Conservation (phyloP, 2,888 invertebrate species). For the Athetis lepigone region DNA sequence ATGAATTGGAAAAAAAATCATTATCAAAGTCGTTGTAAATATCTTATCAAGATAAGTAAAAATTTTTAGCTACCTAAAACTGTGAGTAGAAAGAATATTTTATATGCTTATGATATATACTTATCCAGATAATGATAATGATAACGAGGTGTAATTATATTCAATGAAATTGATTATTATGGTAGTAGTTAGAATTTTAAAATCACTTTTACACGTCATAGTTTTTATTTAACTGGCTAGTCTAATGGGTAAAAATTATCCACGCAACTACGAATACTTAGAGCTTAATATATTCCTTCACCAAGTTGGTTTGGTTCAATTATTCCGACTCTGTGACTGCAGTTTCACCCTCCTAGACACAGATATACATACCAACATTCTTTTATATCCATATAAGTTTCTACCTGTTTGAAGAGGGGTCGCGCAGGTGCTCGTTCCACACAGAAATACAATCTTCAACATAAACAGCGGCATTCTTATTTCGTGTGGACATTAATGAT, state of each 20-base stretch:
- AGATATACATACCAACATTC: conserved; percentile 24
- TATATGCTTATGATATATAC: no score
- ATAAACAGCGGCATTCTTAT: conserved; percentile 38
- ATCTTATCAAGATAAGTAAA: not conserved
- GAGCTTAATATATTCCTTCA: not conserved
- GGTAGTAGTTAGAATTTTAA: no score
- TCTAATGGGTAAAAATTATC: no score
- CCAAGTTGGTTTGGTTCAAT: conserved; percentile 23
- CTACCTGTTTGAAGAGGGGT: conserved; percentile 61
- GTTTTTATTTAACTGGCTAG: no score
- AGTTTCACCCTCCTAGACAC: conserved; percentile 53
- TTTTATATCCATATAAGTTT: conserved; percentile 33
- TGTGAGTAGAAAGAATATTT: no score
- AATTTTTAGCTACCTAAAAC: conserved; percentile 2
- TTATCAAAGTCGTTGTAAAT: not conserved
- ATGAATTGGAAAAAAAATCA: not conserved
- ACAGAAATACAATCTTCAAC: conserved; percentile 49
- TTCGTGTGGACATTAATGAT: conserved; percentile 17
- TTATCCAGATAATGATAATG: no score
- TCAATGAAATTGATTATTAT: no score
- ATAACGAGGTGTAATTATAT: no score
- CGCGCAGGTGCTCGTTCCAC: conserved; percentile 55
- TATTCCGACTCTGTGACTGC: conserved; percentile 26
- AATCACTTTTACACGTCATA: no score
- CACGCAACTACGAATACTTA: not conserved